Base-by-base conservation (phyloP, 2,797 vertebrate species). In the Pogoniulus pusillus region DNA sequence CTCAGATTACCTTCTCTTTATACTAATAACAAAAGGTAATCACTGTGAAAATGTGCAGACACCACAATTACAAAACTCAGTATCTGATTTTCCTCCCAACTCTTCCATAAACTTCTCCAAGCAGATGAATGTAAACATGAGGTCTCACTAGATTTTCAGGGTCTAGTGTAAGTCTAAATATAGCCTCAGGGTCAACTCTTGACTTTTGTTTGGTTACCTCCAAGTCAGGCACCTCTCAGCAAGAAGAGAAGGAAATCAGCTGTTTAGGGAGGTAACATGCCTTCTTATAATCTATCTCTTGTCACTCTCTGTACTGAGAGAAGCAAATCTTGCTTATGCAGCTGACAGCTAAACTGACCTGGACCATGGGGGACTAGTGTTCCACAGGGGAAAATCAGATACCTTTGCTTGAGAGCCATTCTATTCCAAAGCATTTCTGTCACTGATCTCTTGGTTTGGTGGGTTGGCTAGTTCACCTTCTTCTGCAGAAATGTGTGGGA, bases 401-500 rank as follows among this genome's bases (percentile, higher is more conserved):
- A 55, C 10, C 6, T 82, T 32, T 69, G 55, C 34, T 13, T 6
- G 4, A 29, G 2, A 92, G 41, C 13, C 15, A 35, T 71, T 60
- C 43, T 60, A n/a, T 41, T 81, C 29, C 45, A 76, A 12, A 63
- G 12, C 29, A 55, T 58, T 85, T 87, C 15, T 60, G 86, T 70
- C 55, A 57, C 70, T 73, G 66, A 53, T 66, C 49, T 71, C 65
- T 80, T 49, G 41, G 47, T 49, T 78, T 75, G 70, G 10, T 57
- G 89, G 45, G 7, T 30, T 6, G 6, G 15, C 10, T 59, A 30
- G 45, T 39, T 24, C 24, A 47, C 47, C 1, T 1, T 34, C 58
- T 84, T 55, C 63, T 84, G 45, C 74, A 84, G 72, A 86, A 91
- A 87, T 34, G 7, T 13, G 34, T 75, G 64, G 87, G 92, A 83